Conservation (phyloP, 2,113 vertebrate species). For the Percina caprodes region DNA sequence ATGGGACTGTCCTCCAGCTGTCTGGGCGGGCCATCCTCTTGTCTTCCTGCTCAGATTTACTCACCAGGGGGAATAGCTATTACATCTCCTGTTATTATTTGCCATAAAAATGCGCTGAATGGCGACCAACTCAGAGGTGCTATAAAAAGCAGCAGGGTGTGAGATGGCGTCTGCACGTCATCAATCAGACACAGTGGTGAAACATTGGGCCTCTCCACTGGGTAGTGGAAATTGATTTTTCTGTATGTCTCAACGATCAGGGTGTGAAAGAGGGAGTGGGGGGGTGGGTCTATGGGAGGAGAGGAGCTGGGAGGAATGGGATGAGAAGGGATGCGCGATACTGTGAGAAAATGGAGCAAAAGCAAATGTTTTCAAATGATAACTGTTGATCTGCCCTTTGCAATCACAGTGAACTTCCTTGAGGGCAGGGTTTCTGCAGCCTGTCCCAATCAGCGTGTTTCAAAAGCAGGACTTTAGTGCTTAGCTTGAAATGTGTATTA, state of each 20-base stretch:
- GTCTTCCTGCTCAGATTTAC: constrained; percentile 78
- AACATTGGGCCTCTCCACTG: constrained; percentile 67
- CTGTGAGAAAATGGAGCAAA: constrained; percentile 39
- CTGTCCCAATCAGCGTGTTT: background rate
- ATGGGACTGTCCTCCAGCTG: constrained; percentile 74
- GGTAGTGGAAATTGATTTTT: constrained; percentile 81
- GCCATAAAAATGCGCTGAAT: constrained; percentile 82
- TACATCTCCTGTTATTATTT: constrained; percentile 83
- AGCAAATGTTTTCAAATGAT: constrained; percentile 48
- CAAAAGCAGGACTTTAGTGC: constrained; percentile 1
- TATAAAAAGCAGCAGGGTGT: constrained; percentile 80
- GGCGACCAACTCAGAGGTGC: constrained; percentile 72
- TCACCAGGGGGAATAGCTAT: constrained; percentile 72
- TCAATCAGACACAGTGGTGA: constrained; percentile 81
- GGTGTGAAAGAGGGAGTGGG: constrained; percentile 70
- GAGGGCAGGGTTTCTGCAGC: background rate
- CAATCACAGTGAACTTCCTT: constrained; percentile 3
- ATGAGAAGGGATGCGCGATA: constrained; percentile 17
- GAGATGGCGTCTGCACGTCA: constrained; percentile 76
- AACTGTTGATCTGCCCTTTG: constrained; percentile 24
- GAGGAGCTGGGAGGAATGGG: constrained; percentile 35
- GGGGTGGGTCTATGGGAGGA: constrained; percentile 8
- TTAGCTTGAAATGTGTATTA: constrained; percentile 6
- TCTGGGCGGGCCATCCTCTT: constrained; percentile 65
- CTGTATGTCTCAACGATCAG: constrained; percentile 79